These are phyloP conservation scores for Antechinus stuartii DNA, from an alignment of 2,113 vertebrate species.

Conservation along the genomic window DNA sequence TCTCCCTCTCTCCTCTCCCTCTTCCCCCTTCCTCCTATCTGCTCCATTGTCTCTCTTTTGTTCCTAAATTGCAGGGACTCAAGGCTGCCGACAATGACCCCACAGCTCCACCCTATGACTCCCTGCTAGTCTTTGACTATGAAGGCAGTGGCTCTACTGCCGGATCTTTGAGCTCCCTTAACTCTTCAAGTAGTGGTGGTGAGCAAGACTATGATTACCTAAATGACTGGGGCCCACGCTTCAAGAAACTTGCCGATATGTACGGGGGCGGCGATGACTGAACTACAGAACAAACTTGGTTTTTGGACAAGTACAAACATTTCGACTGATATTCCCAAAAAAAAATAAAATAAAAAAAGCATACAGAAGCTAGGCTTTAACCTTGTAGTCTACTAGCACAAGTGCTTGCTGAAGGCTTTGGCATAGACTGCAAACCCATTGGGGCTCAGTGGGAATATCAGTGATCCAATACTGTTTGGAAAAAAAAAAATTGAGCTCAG, in stretches of 20 bases:
- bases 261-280: slow-evolving; percentile 97
- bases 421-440: slow-evolving; percentile 91
- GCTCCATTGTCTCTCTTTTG: neutral
- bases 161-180: slow-evolving; percentile 97
- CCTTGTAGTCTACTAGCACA: slow-evolving; percentile 98
- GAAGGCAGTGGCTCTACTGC: slow-evolving; percentile 98
- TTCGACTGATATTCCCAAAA: slow-evolving; percentile 92
- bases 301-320: slow-evolving; percentile 92
- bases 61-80: slow-evolving; percentile 88
- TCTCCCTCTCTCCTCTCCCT: neutral
- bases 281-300: slow-evolving; percentile 87
- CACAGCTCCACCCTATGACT: slow-evolving; percentile 97
- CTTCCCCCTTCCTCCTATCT: slow-evolving; percentile 50
- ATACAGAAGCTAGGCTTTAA: slow-evolving; percentile 97
- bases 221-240: slow-evolving; percentile 99
- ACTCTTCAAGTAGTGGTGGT: slow-evolving; percentile 97
- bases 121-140: slow-evolving; percentile 98
- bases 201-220: slow-evolving; percentile 99
- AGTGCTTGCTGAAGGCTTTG: slow-evolving; percentile 96
- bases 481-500: slow-evolving; percentile 94
- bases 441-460: slow-evolving; percentile 91
- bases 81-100: slow-evolving; percentile 98
- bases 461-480: slow-evolving; percentile 94
- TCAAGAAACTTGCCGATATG: slow-evolving; percentile 99
- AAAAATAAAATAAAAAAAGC: slow-evolving; percentile 75